Evolutionary conservation across 1,140 invertebrate genomes (phyloP), one percentile per base, ranked within the genome.

Genomic region (Lordiphosa clarofinis): DNA sequence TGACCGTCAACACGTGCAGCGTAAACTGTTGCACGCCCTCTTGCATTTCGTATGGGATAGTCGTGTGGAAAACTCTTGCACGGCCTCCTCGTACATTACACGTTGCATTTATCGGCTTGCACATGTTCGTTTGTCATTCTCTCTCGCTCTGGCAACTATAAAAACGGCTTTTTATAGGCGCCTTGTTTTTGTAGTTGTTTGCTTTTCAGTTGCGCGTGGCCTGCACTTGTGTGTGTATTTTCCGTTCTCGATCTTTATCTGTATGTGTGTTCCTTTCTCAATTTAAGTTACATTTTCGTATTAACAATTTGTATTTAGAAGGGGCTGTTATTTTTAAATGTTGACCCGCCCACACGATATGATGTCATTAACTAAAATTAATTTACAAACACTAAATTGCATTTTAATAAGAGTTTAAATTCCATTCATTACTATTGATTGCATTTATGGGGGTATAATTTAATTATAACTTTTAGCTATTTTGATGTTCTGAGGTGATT

Each of bases 41-140:
- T 21, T 69, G 53, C 60, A 65, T 13, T 70, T 38, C 11, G 6
- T 37, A 9, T 42, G 44, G 21, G 7, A 9, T 21, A n/a, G n/a
- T 19, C 2, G 21, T 65, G 81, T 86, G 28, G 65, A 72, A 86
- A 86, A 84, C 78, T 42, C 5, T 19, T 49, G 67, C 71, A 73
- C 46, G 15, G 39, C 81, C 81, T 79, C 74, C 2, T 33, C 47
- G 37, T 35, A 52, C 31, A 73, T 28, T 65, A 53, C 68, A 73
- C 76, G 73, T 76, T 82, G 76, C 78, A 82, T 84, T 82, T 82
- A 81, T 81, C 67, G 76, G 11, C 76, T 64, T 82, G 72, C 76
- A 81, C 76, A 81, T 81, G 76, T 48, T 67, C 24, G 37, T 19
- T 19, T 21, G 12, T 46, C 37, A 37, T 49, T 66, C 49, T 24